Conservation (phyloP, 2,888 invertebrate species). For the Lepidonotus clava region DNA sequence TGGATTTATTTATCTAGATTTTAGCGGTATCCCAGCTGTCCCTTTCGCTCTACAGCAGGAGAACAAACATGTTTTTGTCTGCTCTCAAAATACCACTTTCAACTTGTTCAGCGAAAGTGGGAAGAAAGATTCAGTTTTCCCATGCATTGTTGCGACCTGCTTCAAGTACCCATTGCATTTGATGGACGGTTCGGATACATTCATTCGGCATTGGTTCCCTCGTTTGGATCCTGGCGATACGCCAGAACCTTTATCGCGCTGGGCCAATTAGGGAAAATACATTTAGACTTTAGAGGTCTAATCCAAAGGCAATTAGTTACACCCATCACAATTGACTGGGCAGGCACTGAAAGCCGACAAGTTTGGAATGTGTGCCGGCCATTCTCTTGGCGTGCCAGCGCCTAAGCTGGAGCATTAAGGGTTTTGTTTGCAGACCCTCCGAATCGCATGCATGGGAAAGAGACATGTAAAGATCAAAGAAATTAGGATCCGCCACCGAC, state of each 20-base stretch:
- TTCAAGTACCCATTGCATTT: no score
- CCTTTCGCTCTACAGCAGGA: no score
- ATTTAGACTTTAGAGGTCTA: background rate
- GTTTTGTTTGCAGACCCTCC: background rate
- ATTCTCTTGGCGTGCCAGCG: background rate
- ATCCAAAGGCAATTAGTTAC: conserved; percentile 7
- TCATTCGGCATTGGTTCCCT: no score
- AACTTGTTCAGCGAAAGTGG: no score
- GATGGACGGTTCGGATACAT: no score
- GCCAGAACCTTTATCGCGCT: background rate
- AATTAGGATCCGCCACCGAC: background rate
- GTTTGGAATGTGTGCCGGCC: background rate
- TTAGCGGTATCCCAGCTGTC: no score
- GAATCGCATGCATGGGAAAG: background rate
- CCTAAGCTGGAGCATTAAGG: background rate
- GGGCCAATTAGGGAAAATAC: background rate
- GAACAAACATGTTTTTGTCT: no score
- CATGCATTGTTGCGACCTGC: no score
- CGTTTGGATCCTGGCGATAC: background rate
- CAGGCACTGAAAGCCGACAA: background rate
- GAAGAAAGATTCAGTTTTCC: no score
- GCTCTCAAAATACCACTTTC: no score
- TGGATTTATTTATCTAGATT: no score
- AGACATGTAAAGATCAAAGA: background rate
- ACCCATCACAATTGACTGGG: background rate